Conservation (phyloP, 2,888 invertebrate species). For the Saturnia japonica region DNA sequence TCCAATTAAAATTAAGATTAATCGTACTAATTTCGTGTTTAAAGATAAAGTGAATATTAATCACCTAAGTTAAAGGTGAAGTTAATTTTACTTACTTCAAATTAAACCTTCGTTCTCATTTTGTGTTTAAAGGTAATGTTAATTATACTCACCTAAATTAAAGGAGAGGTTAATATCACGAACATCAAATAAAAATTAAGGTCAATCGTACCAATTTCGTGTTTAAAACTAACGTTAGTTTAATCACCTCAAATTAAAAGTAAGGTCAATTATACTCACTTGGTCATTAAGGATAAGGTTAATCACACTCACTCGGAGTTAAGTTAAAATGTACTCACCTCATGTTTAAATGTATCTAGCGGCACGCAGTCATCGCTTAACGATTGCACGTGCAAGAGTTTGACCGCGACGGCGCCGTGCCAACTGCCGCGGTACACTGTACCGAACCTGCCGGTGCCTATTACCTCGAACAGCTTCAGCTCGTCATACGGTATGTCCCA, state of each 20-base stretch:
- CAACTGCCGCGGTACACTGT: constrained; percentile 97
- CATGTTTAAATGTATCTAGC: constrained; percentile 96
- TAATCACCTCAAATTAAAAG: neutral
- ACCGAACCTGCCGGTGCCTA: constrained; percentile 96
- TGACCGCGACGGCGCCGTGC: constrained; percentile 99
- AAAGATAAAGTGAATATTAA: no score
- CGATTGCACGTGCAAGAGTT: constrained; percentile 95
- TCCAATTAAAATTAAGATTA: neutral
- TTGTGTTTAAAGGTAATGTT: no score
- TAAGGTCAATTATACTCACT: neutral
- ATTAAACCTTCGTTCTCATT: no score
- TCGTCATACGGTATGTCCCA: constrained; percentile 99
- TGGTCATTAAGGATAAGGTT: neutral
- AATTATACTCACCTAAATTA: no score
- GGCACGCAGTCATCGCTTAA: constrained; percentile 91
- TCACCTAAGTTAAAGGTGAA: no score
- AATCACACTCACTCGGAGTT: neutral
- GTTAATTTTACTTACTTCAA: no score
- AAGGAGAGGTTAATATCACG: no score
- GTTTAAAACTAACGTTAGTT: neutral
- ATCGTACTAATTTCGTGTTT: no score
- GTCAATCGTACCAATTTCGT: no score
- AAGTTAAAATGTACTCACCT: constrained; percentile 80
- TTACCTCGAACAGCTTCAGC: constrained; percentile 91
- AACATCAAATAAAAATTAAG: no score